These are phyloP conservation scores for Sinopyrophorus schimmeli DNA, from an alignment of 2,888 invertebrate genomes.

Conservation along the genomic window DNA sequence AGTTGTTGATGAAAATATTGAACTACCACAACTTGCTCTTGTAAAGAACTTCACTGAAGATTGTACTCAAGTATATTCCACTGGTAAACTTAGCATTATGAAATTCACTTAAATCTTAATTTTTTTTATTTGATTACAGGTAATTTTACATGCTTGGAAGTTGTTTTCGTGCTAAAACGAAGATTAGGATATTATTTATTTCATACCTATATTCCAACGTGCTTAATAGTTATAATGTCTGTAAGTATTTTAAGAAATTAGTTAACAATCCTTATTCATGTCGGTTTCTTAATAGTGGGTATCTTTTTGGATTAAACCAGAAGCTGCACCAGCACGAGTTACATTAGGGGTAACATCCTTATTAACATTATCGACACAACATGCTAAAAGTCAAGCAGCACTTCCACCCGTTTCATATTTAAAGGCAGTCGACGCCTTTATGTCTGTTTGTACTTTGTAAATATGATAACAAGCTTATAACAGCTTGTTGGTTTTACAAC, in stretches of 20 bases:
- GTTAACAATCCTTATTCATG: background rate
- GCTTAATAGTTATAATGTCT: slow-evolving; percentile 93
- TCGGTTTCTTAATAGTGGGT: slow-evolving; percentile 70
- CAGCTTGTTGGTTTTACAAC: background rate
- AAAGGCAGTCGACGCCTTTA: slow-evolving; percentile 90
- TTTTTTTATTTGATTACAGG: too few species aligned
- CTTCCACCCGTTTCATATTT: slow-evolving; percentile 91
- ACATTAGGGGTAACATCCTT: slow-evolving; percentile 90
- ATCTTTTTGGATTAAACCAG: slow-evolving; percentile 94
- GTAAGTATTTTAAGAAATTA: slow-evolving; percentile 64
- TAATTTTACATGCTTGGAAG: slow-evolving; percentile 90
- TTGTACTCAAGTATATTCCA: slow-evolving; percentile 90
- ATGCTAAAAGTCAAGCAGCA: slow-evolving; percentile 92
- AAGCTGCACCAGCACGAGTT: slow-evolving; percentile 90
- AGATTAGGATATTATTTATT: slow-evolving; percentile 90
- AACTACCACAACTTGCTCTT: slow-evolving; percentile 83
- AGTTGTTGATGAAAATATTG: slow-evolving; percentile 87
- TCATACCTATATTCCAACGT: slow-evolving; percentile 92
- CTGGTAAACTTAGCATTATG: too few species aligned
- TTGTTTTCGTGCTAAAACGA: slow-evolving; percentile 85
- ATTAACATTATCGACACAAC: slow-evolving; percentile 86
- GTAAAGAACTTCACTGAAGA: slow-evolving; percentile 88
- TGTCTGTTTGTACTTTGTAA: slow-evolving; percentile 88
- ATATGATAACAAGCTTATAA: slow-evolving; percentile 42
- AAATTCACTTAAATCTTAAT: too few species aligned